These are phyloP conservation scores for Sus cebifrons DNA, from an alignment of 2,797 vertebrate genomes.

Conservation along the genomic window DNA sequence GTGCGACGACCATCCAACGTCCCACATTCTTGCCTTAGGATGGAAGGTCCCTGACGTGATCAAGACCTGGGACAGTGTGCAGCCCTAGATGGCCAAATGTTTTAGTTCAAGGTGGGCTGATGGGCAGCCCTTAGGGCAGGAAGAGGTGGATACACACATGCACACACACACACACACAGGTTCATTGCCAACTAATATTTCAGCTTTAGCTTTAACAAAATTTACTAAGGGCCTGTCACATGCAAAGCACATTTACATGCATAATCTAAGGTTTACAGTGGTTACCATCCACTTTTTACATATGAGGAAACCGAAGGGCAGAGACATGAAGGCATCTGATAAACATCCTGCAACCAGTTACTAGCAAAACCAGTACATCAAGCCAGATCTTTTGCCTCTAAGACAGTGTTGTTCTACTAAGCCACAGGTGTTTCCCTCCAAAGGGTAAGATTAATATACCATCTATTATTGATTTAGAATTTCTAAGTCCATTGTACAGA, in stretches of 20 bases:
- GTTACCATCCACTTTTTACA: neutral
- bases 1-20: neutral
- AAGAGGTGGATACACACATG: neutral
- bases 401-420: neutral
- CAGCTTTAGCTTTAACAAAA: neutral
- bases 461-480: neutral
- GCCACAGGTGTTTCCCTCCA: neutral
- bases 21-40: neutral
- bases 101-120: neutral
- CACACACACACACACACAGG: neutral
- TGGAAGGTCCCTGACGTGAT: neutral
- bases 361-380: neutral
- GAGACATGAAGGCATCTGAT: neutral
- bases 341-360: neutral
- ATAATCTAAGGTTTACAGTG: neutral
- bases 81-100: neutral
- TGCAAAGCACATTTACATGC: neutral
- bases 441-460: conserved; percentile 33
- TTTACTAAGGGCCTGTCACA: neutral
- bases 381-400: neutral
- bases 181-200: neutral
- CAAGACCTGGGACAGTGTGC: neutral
- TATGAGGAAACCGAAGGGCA: neutral
- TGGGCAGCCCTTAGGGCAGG: neutral
- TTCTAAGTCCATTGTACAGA: conserved; percentile 34